Evolutionary conservation across 2,888 invertebrate genomes (phyloP), one percentile per base, ranked within the genome.

Genomic region (Spilarctia lutea): DNA sequence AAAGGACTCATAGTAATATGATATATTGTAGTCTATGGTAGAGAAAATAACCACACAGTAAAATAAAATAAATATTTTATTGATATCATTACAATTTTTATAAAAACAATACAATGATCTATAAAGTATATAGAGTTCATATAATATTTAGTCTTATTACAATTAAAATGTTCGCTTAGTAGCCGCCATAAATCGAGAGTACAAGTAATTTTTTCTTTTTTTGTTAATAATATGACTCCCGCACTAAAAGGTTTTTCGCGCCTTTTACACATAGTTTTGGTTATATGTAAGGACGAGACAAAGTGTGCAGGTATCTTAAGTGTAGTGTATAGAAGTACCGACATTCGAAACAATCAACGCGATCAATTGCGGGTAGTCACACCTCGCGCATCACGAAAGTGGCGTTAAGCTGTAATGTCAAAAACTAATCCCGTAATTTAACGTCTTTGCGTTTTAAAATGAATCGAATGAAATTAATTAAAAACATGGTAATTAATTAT

Each of bases 31-130:
- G 30, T 42, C 30, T 27, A 16, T 1, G 3, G 18, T 63, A 39
- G 0, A n/a, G 20, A 11, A 33, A 84, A 76, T 67, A 56, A 30
- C 3, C 70, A 82, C 35, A 11, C 1, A 7, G n/a, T 81, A 45
- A 70, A 79, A 77, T 81, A 81, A 80, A 82, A 81, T 79, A 81
- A 80, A 83, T 85, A 84, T 81, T 78, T 81, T 84, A 81, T 78
- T 85, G 73, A 79, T 39, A 65, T 81, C 76, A 68, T 71, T 79
- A 79, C 69, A 74, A 33, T 69, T 20, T 33, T 60, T 75, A 74
- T 75, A 78, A 80, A 76, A 79, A 79, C 72, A 75, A 75, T 68
- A 80, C 69, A 81, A 78, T 77, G 72, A 75, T 75, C 65, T 60
- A 68, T 7, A 60, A n/a, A 16, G 6, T 27, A 60, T 27, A 60